These are phyloP conservation scores for Lagorchestes hirsutus DNA, from an alignment of 2,797 vertebrate species.

Conservation along the genomic window DNA sequence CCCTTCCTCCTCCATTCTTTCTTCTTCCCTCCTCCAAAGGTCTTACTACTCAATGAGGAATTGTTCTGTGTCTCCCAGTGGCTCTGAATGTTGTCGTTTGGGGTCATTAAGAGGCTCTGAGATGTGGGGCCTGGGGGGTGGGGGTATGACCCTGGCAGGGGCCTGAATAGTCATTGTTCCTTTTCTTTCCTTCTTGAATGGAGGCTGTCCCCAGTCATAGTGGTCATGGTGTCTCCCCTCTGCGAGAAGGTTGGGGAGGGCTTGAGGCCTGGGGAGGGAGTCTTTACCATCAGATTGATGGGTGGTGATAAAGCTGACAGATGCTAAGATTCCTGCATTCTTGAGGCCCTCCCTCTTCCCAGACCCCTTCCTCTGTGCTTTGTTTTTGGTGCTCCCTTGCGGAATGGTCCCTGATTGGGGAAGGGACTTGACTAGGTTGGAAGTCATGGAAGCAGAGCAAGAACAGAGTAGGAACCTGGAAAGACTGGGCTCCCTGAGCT, in stretches of 20 bases:
- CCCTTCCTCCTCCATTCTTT: not conserved
- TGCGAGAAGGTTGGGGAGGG: conserved; percentile 68
- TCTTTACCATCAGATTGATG: conserved; percentile 83
- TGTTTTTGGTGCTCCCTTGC: not conserved
- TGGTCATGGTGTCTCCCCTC: conserved; percentile 67
- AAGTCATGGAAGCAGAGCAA: not conserved
- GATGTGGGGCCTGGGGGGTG: conserved; percentile 75
- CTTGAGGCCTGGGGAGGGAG: conserved; percentile 54
- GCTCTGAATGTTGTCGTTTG: conserved; percentile 87
- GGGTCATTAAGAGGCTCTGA: conserved; percentile 87
- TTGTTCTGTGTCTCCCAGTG: conserved; percentile 84
- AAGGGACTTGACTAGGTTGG: not conserved
- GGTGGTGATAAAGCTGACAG: conserved; percentile 66
- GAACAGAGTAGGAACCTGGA: no score
- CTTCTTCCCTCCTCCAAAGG: conserved; percentile 39
- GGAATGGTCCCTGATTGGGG: not conserved
- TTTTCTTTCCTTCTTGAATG: conserved; percentile 87
- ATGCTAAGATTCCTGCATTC: conserved; percentile 66
- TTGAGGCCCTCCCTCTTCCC: not conserved
- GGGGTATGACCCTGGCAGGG: conserved; percentile 85
- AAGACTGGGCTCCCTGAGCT: not conserved
- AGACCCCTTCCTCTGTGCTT: not conserved
- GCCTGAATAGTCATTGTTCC: conserved; percentile 88
- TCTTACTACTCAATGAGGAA: conserved; percentile 82
- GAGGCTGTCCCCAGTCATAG: conserved; percentile 76